phyloP scores from a whole-genome alignment of 2,113 vertebrate genomes.

The Alouatta palliata region DNA sequence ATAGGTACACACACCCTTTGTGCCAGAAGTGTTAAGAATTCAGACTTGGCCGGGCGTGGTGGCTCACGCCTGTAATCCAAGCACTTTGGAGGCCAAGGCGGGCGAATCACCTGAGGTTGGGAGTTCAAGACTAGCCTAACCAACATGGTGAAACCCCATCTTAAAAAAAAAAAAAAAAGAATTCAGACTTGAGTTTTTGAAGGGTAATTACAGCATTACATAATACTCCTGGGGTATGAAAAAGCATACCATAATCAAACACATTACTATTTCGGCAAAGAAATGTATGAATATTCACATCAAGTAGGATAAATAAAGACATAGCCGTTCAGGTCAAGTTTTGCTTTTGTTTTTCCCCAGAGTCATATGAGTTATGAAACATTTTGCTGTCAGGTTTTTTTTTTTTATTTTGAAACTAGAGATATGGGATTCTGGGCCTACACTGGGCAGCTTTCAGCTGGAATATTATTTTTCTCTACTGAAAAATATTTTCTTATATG shows the following conservation, averaged over 20 bases:
- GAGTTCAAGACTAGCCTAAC: too few relatives aligned
- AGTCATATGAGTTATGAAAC: not conserved
- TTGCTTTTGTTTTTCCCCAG: too few relatives aligned
- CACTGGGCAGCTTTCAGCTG: not conserved
- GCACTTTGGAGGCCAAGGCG: too few relatives aligned
- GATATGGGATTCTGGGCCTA: not conserved
- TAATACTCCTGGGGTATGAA: not conserved
- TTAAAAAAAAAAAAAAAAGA: too few relatives aligned
- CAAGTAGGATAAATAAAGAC: not conserved
- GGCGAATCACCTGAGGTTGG: too few relatives aligned
- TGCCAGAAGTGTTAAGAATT: not conserved
- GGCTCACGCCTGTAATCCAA: too few relatives aligned
- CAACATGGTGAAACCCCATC: too few relatives aligned
- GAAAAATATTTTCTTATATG: slow-evolving; percentile 24
- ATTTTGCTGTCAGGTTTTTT: not conserved
- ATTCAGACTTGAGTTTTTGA: not conserved
- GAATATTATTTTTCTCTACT: not conserved
- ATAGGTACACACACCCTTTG: not conserved
- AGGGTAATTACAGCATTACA: slow-evolving; percentile 3
- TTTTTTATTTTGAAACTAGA: not conserved
- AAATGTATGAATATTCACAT: slow-evolving; percentile 29
- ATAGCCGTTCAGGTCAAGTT: not conserved
- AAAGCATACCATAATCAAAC: slow-evolving; percentile 13
- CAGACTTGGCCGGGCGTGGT: too few relatives aligned
- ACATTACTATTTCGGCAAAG: slow-evolving; percentile 18